These are phyloP conservation scores for Chrysina gloriosa DNA, from an alignment of 2,888 invertebrate species.

Conservation along the genomic window DNA sequence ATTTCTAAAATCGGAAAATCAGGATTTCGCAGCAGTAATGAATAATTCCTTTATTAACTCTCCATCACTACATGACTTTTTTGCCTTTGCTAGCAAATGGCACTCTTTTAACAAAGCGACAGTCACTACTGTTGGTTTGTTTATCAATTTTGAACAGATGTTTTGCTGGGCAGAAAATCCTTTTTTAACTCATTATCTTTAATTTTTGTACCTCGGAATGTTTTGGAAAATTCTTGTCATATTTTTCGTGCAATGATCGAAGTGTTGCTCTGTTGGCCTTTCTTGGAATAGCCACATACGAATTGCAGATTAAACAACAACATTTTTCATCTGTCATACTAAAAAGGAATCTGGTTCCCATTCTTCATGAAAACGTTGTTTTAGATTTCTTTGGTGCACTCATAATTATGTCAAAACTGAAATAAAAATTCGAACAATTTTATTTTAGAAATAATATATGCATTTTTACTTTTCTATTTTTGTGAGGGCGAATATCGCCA, in stretches of 20 bases:
- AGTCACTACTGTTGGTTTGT: not conserved
- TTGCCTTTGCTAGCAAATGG: not conserved
- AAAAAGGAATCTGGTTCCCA: not conserved
- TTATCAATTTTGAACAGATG: not conserved
- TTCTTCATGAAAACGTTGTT: not conserved
- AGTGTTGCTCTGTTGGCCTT: no score
- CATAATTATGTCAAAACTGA: not conserved
- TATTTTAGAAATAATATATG: no score
- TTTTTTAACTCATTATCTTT: no score
- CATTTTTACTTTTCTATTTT: not conserved
- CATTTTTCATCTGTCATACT: no score
- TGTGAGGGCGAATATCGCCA: not conserved
- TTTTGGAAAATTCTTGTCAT: no score
- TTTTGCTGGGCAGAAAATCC: not conserved
- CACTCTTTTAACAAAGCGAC: not conserved
- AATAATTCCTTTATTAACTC: not conserved
- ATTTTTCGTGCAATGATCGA: no score
- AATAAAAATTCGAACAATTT: no score
- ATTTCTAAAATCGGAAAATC: conserved; percentile 22
- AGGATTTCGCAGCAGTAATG: conserved; percentile 14
- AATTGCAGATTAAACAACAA: not conserved
- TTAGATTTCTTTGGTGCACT: not conserved
- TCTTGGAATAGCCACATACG: not conserved
- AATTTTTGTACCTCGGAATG: no score
- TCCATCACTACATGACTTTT: no score